These are phyloP conservation scores for Anhinga anhinga DNA, from an alignment of 2,113 vertebrate genomes.

Conservation along the genomic window DNA sequence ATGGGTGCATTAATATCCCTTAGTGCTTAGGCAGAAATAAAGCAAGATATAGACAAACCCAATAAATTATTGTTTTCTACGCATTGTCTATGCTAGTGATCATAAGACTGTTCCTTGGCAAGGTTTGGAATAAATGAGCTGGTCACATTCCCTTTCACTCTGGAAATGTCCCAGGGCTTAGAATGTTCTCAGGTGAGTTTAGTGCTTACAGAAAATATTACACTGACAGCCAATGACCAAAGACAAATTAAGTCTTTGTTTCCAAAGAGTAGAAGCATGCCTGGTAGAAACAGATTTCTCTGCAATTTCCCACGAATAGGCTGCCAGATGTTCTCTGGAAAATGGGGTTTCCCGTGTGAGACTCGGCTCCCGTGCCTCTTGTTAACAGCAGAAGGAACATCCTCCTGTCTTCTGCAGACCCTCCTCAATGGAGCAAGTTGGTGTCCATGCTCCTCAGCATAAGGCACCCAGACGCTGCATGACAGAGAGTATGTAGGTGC, in stretches of 20 bases:
- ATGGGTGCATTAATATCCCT: not conserved
- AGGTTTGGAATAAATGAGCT: not conserved
- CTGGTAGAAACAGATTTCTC: not conserved
- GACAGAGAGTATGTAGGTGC: accelerated
- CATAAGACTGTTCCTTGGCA: not conserved
- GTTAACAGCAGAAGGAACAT: not conserved
- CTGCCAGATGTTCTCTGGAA: not conserved
- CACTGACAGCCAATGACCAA: not conserved
- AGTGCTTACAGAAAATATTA: not conserved
- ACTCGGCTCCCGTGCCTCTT: not conserved
- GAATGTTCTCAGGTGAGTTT: not conserved
- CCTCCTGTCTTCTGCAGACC: not conserved
- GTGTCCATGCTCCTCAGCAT: not conserved
- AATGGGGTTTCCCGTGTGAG: not conserved
- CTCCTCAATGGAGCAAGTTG: not conserved
- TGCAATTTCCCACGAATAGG: not conserved
- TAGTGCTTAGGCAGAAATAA: not conserved
- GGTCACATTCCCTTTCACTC: not conserved
- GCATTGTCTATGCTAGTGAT: not conserved
- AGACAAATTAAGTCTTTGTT: not conserved
- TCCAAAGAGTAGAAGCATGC: not conserved
- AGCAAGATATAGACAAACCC: not conserved
- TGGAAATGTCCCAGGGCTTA: not conserved
- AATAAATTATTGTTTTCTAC: not conserved
- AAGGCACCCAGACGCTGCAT: not conserved